Conservation (phyloP, 2,797 vertebrate species). For the Agapornis canus region DNA sequence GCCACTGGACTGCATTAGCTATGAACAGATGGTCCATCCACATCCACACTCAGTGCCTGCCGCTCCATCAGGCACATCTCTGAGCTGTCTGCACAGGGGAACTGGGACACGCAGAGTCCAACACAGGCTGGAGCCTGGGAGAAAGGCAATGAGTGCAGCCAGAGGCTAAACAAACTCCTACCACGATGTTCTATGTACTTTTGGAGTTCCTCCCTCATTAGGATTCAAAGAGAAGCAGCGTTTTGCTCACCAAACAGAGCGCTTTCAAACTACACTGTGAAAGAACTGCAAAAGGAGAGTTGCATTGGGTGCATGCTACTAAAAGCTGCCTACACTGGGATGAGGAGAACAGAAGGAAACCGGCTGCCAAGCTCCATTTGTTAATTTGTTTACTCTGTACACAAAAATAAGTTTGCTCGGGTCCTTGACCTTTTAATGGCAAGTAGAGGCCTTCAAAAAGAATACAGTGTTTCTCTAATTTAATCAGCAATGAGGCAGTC, state of each 20-base stretch:
- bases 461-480: background rate
- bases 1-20: background rate
- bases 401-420: slow-evolving; percentile 39
- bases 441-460: background rate
- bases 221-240: background rate
- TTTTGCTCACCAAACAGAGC: background rate
- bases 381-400: slow-evolving; percentile 45
- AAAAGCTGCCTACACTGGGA: background rate
- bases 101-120: background rate
- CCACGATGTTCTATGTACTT: rapidly evolving
- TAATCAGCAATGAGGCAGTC: background rate
- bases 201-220: background rate
- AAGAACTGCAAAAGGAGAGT: background rate
- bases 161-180: background rate
- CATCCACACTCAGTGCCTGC: background rate
- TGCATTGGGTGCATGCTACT: rapidly evolving
- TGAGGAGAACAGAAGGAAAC: slow-evolving; percentile 1
- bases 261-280: background rate
- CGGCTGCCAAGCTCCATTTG: slow-evolving; percentile 27
- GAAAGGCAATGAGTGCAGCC: background rate
- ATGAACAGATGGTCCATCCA: background rate
- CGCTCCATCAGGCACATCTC: background rate
- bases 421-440: slow-evolving; percentile 21
- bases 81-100: rapidly evolving
- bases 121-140: background rate